Evolutionary conservation across 1,140 invertebrate species (phyloP).

Genomic region (Drosophila parabipectinata): DNA sequence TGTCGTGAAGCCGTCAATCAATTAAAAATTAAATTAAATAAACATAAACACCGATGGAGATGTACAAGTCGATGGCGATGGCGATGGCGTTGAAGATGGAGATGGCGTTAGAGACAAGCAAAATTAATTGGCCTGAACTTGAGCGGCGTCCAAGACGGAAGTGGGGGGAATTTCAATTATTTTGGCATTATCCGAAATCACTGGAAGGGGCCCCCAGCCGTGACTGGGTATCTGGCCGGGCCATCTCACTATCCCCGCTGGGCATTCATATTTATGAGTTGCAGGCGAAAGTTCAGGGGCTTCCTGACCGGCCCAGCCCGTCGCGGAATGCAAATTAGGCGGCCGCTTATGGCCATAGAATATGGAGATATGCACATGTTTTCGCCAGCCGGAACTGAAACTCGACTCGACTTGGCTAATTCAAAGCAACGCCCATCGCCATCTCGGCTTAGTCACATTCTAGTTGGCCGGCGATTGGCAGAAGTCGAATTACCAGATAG

Average conservation of each 20-base stretch:
- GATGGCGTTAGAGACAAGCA: constrained; percentile 47
- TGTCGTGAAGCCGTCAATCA: constrained; percentile 76
- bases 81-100: constrained; percentile 9
- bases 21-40: constrained; percentile 69
- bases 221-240: constrained; percentile 25
- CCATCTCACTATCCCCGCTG: constrained; percentile 17
- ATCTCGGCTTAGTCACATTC: constrained; percentile 43
- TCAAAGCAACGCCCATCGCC: constrained; percentile 46
- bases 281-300: constrained; percentile 61
- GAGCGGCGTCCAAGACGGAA: constrained; percentile 30
- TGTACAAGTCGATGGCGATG: constrained; percentile 18
- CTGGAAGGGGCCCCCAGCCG: constrained; percentile 16
- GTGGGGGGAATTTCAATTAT: constrained; percentile 44
- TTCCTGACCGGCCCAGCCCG: constrained; percentile 14
- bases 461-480: constrained; percentile 6
- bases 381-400: constrained; percentile 66
- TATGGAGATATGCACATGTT: constrained; percentile 55
- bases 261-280: constrained; percentile 54
- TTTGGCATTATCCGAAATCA: constrained; percentile 31
- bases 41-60: constrained; percentile 24
- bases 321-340: constrained; percentile 33
- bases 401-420: constrained; percentile 12
- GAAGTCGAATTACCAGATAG: constrained; percentile 46
- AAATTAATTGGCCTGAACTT: constrained; percentile 77
- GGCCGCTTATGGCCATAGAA: constrained; percentile 9